Evolutionary conservation across 1,140 invertebrate genomes (phyloP), one percentile per base, ranked within the genome.

Genomic region (Scaptomyza montana): DNA sequence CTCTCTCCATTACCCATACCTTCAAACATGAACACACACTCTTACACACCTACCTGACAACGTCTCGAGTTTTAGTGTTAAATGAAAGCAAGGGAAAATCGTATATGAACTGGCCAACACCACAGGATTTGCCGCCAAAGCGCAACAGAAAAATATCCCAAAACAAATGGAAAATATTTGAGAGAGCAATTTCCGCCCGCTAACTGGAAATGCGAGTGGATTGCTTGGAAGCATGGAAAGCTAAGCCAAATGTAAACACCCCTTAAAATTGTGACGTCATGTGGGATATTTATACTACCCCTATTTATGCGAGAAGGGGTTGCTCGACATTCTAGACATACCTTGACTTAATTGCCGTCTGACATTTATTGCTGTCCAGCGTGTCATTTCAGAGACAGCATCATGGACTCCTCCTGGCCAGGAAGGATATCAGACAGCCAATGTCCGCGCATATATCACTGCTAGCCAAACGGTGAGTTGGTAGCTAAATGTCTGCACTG

Each of bases 311-410:
- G 55, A 7, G 7, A 9, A n/a, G n/a, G 25, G 39, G 25, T 36
- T 54, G 43, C 41, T 51, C 13, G 49, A 13, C 19, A 43, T 21
- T 25, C 13, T 33, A 21, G 41, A 28, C 43, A 25, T 51, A 54
- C 28, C 65, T 73, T 39, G 67, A 64, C 63, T 74, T 86, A 75
- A 78, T 85, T 81, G 80, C 67, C 53, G 76, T 21, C 60, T 80
- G 63, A 84, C 75, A 73, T 78, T 85, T 61, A 85, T 78, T 80
- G 75, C 66, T 39, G 66, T 74, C 74, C 77, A 67, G 66, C 56
- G 60, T 68, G 66, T 66, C 70, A 69, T 75, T 72, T 60, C 36
- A 16, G 21, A 25, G 39, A 30, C 54, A 57, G 28, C 54, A 43
- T 43, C 54, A 57, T 57, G 54, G 39, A 51, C 28, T 57, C 43